Conservation (phyloP, 2,113 vertebrate genomes). For the Bubo blakistoni region DNA sequence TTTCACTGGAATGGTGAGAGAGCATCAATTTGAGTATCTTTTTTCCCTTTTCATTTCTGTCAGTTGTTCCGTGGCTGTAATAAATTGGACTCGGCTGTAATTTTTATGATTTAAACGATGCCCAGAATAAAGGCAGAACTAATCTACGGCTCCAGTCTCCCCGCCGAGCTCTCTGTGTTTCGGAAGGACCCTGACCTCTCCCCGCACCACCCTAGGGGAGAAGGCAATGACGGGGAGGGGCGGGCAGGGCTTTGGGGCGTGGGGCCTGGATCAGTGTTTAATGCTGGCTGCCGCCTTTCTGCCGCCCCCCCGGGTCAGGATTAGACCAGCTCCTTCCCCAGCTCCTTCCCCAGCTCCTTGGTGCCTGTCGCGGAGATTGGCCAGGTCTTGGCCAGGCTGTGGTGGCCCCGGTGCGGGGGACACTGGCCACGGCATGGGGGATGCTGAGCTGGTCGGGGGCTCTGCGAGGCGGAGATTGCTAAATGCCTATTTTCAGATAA, state of each 20-base stretch:
- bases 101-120: constrained; percentile 12
- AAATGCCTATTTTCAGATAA: neutral
- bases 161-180: neutral
- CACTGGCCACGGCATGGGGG: neutral
- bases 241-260: neutral
- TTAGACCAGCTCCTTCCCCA: neutral
- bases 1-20: constrained; percentile 8
- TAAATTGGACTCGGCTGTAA: constrained; percentile 3
- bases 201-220: neutral
- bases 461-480: neutral
- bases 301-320: neutral
- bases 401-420: neutral
- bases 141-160: neutral
- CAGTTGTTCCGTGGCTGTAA: neutral
- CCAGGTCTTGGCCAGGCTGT: neutral
- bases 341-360: neutral
- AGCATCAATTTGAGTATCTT: constrained; percentile 14
- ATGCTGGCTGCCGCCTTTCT: neutral
- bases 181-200: neutral
- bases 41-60: constrained; percentile 1
- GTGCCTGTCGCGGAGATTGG: neutral
- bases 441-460: neutral
- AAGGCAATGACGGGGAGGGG: neutral
- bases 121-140: neutral
- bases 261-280: fast-evolving